Evolutionary conservation across 2,113 vertebrate species (phyloP), one percentile per base, ranked within the genome.

Genomic region (Hippolais icterina): DNA sequence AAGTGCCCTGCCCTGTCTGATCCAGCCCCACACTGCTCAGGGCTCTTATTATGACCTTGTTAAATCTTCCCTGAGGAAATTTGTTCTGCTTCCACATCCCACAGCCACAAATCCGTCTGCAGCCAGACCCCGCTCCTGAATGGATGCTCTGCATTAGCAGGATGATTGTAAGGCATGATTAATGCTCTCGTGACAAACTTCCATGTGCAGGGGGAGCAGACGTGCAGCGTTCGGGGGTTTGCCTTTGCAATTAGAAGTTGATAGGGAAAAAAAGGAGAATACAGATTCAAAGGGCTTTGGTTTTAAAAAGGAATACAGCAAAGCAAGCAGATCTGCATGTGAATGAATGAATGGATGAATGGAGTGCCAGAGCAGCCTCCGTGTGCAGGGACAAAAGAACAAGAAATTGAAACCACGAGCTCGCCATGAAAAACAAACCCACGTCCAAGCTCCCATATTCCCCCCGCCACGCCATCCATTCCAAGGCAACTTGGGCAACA

Each of bases 151-250:
- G 92, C 84, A 91, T 94, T 87, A 84, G 70, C 72, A 70, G 42
- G 60, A 59, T 44, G 78, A 74, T 33, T 49, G 93, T 83, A 89
- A 83, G 50, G 53, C 75, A 61, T 96, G 96, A 97, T 97, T 98
- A 97, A 97, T 68, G 59, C 54, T 93, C 94, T 96, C 94, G 93
- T 96, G 94, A 97, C 96, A 97, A 98, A 98, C 94, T 97, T 97
- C 82, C 93, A 49, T 94, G 93, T 37, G 92, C 47, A 92, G 77
- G 37, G 95, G 57, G 76, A 16, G 22, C 93, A 68, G 46, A 54
- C 44, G 25, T 4, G 87, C 78, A 29, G 94, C 75, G 83, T 64
- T 11, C 42, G 3, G 42, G 83, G 50, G n/a, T 65, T 70, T 82
- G 69, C 54, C 71, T 72, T 90, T 60, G 70, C 63, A 89, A 79